phyloP scores from a whole-genome alignment of 2,113 vertebrate species.

The Addax nasomaculatus region DNA sequence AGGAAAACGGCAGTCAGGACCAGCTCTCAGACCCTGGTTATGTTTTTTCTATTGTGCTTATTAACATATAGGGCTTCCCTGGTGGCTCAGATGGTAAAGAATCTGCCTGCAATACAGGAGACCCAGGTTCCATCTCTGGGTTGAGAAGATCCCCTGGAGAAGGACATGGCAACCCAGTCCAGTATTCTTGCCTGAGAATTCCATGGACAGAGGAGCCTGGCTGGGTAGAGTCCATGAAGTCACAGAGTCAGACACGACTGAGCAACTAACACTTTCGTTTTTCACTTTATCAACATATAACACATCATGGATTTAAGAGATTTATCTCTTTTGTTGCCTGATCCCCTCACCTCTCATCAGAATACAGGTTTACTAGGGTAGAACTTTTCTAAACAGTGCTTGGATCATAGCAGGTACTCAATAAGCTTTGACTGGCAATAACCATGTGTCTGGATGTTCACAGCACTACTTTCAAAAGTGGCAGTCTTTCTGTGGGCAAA shows the following conservation, averaged over 20 bases:
- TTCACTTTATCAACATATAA: background rate
- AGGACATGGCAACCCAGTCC: background rate
- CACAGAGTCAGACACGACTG: background rate
- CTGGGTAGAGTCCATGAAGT: background rate
- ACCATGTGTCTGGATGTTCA: background rate
- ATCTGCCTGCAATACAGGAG: background rate
- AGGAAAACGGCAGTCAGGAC: background rate
- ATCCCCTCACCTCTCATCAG: background rate
- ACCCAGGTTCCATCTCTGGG: background rate
- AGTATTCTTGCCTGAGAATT: background rate
- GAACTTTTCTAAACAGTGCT: background rate
- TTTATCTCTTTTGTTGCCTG: background rate
- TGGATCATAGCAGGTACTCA: background rate
- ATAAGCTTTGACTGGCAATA: background rate
- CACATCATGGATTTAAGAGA: background rate
- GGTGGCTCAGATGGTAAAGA: background rate
- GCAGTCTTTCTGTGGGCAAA: background rate
- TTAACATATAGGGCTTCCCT: background rate
- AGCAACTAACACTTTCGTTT: background rate
- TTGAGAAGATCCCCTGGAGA: background rate
- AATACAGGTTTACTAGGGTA: background rate
- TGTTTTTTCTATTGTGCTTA: no score
- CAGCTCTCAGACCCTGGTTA: accelerated
- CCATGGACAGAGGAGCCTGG: background rate
- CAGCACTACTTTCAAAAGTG: background rate